Base-by-base conservation (phyloP, 2,888 invertebrate species). In the Catocala fraxini region DNA sequence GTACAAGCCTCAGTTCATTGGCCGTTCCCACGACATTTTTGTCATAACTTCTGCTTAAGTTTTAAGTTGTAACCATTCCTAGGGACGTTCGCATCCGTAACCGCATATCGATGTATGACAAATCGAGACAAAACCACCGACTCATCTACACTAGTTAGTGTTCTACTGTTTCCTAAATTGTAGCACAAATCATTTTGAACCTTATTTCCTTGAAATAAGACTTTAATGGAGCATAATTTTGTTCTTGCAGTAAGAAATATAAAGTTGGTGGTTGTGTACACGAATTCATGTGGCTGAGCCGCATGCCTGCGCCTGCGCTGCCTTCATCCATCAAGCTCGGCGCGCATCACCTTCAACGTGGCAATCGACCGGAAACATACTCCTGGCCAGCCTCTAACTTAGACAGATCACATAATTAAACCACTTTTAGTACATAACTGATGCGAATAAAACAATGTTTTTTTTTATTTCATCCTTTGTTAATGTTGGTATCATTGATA, bases 61-160 rank as follows among this genome's bases (percentile, higher is more conserved):
- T 77, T 70, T 78, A 82, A 80, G 79, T 78, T 79, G 79, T 76
- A 76, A 76, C 73, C 75, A 83, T 88, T 81, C 80, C 81, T 80
- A 77, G 79, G 80, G 79, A 71, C 75, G 76, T 78, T 79, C 80
- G 81, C 75, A 75, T 78, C 79, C 80, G 81, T 86, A 90, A 92
- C 92, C 92, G 84, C 92, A 91, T 85, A 85, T 87, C 85, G 86
- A 84, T 91, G 90, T 93, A 91, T 92, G 91, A 93, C 93, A 93
- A 93, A 93, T 92, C 90, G 91, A 91, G 92, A 93, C 93, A 93
- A 92, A 92, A 93, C 93, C 93, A 90, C 90, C 88, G 86, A 89
- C 86, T 89, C 89, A 90, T 89, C 89, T 82, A 84, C 83, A 79
- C 83, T 85, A 73, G 75, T 78, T 80, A 73, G 58, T 57, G 63